Base-by-base conservation (phyloP, 2,888 invertebrate species). In the Chorisops tibialis region DNA sequence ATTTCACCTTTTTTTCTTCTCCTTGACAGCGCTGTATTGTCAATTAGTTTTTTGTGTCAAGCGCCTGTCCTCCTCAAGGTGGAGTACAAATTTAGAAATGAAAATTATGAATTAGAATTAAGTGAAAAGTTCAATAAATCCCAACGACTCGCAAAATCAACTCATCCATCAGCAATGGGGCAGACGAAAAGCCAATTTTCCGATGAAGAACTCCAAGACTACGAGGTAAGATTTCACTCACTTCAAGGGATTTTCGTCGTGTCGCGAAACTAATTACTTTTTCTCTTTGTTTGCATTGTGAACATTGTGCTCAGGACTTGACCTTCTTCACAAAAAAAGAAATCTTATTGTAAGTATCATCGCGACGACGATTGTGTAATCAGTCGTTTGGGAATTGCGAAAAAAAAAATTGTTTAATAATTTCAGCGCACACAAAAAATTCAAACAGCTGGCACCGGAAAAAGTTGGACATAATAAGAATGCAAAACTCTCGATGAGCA, bases 251-350 rank as follows among this genome's bases (percentile, higher is more conserved):
- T 35, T 51, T 62, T 63, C 63, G 52, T n/a, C 52, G 21, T 1
- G 18, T 16, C 16, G 16, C 7, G 38, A 24, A 48, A 47, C 58
- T 30, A 41, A 37, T 16, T 12, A 18, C 16, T 61, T 14, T 45
- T 41, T 54, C 12, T 54, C 41, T 22, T 54, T 54, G 48, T 48
- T 6, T 11, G 19, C 24, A 48, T 19, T 18, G n/a, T 9, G 11
- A n/a, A 48, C 12, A 61, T 62, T 30, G 37, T 47, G 7, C 60
- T 51, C 79, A 93, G 91, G 95, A 95, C 79, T 84, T 95, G 67
- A 95, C 94, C 16, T 95, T 93, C 79, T 95, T 96, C 75, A 91
- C 92, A 1, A 92, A 92, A 73, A 93, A 93, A 72, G 95, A 96
- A 83, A 93, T 96, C 50, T 79, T 95, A 65, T 87, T 88, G 93